Conservation (phyloP, 64 coral and sea anemone genomes). For the Stichodactyla mertensii region DNA sequence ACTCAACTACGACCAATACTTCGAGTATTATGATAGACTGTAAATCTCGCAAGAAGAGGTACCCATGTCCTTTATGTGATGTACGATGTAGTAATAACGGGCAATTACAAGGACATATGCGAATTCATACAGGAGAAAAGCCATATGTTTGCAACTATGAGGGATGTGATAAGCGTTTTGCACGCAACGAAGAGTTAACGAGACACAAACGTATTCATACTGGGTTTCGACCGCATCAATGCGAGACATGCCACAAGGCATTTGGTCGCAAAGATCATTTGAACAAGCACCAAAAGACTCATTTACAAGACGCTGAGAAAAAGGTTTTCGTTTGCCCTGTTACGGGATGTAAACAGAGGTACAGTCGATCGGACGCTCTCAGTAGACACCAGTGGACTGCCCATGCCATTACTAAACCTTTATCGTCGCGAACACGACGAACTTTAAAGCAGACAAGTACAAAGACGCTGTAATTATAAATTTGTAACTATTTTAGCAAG, state of each 20-base stretch:
- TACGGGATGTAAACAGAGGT: slow-evolving; percentile 72
- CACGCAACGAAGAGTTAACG: slow-evolving; percentile 92
- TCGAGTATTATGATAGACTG: slow-evolving; percentile 6
- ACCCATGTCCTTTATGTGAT: slow-evolving; percentile 82
- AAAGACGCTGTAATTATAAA: neutral
- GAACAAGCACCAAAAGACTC: slow-evolving; percentile 91
- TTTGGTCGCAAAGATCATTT: slow-evolving; percentile 97
- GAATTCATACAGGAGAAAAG: slow-evolving; percentile 90
- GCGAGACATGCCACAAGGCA: slow-evolving; percentile 84
- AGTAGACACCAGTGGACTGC: slow-evolving; percentile 81
- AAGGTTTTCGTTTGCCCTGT: slow-evolving; percentile 72
- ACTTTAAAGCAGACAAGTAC: neutral
- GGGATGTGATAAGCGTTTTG: slow-evolving; percentile 79
- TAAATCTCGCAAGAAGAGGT: slow-evolving; percentile 81
- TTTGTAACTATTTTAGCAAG: neutral
- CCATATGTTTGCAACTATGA: slow-evolving; percentile 75
- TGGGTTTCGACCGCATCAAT: slow-evolving; percentile 88
- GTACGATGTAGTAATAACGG: slow-evolving; percentile 96
- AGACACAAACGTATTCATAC: slow-evolving; percentile 93
- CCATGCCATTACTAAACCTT: slow-evolving; percentile 59
- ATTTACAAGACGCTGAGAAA: slow-evolving; percentile 80
- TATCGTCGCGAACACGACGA: neutral
- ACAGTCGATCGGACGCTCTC: slow-evolving; percentile 84
- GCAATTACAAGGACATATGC: slow-evolving; percentile 88
- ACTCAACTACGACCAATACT: neutral